phyloP scores from a whole-genome alignment of 2,888 invertebrate species.

The Scaptomyza parva region DNA sequence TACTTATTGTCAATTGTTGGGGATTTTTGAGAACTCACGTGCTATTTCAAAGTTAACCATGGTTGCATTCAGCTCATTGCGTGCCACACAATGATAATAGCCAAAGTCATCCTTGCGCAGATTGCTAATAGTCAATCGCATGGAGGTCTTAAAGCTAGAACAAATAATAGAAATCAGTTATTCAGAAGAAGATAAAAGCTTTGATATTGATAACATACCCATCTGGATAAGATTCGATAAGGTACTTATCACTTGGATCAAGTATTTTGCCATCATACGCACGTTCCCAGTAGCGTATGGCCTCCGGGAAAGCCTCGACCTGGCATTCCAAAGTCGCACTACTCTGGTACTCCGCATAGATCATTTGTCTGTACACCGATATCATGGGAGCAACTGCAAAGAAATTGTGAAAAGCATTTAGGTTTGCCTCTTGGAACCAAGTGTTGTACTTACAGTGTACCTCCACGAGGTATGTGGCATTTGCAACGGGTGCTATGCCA shows the following conservation, averaged over 20 bases:
- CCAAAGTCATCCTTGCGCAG: conserved; percentile 89
- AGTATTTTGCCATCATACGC: conserved; percentile 89
- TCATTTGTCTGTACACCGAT: conserved; percentile 90
- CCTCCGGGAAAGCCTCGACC: conserved; percentile 94
- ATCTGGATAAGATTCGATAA: conserved; percentile 86
- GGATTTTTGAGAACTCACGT: conserved; percentile 85
- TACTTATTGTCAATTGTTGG: too few species aligned
- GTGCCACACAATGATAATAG: conserved; percentile 93
- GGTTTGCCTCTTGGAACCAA: too few species aligned
- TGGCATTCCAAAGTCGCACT: conserved; percentile 92
- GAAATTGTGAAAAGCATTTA: neutral
- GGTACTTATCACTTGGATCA: conserved; percentile 88
- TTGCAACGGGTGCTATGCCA: conserved; percentile 93
- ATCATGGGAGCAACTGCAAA: conserved; percentile 93
- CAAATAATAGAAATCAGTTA: too few species aligned
- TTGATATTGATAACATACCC: conserved; percentile 72
- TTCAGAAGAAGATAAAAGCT: neutral
- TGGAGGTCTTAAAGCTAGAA: conserved; percentile 88
- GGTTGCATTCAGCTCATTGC: conserved; percentile 92
- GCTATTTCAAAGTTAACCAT: conserved; percentile 90
- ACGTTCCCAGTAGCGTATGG: conserved; percentile 94
- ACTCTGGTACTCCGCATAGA: conserved; percentile 89
- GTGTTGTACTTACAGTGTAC: conserved; percentile 93
- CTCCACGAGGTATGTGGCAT: conserved; percentile 92
- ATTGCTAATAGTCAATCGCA: conserved; percentile 91